These are phyloP conservation scores for Bombus polaris DNA, from an alignment of 1,140 invertebrate genomes.

Conservation along the genomic window DNA sequence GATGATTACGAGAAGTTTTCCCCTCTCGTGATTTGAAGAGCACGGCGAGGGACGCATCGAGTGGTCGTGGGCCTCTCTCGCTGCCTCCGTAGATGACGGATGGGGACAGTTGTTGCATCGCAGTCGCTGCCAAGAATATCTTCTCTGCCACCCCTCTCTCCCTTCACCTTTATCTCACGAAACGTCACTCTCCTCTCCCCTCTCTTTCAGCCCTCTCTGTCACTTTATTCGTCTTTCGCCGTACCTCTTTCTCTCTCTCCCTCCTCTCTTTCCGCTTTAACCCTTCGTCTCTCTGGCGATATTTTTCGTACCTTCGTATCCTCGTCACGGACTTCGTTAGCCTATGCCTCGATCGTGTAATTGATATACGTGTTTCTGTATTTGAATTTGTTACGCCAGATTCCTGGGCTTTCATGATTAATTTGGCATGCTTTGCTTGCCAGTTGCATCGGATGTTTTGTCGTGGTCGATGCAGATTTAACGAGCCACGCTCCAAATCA, in stretches of 20 bases:
- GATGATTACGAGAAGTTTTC: slow-evolving; percentile 53
- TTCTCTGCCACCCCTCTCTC: slow-evolving; percentile 30
- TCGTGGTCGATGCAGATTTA: not conserved
- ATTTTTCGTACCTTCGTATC: slow-evolving; percentile 54
- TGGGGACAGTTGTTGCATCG: slow-evolving; percentile 71
- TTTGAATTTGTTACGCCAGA: not conserved
- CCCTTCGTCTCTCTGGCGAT: not conserved
- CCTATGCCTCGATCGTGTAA: slow-evolving; percentile 22
- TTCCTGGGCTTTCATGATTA: not conserved
- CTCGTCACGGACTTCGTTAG: slow-evolving; percentile 42
- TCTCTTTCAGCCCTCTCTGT: slow-evolving; percentile 15
- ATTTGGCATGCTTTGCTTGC: not conserved
- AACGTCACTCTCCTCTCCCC: slow-evolving; percentile 47
- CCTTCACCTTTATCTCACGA: slow-evolving; percentile 55
- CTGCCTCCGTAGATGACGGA: slow-evolving; percentile 65
- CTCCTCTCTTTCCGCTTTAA: not conserved
- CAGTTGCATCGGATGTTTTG: not conserved
- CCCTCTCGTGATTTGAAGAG: slow-evolving; percentile 10
- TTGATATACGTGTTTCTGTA: slow-evolving; percentile 23
- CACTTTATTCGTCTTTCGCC: not conserved
- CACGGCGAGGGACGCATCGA: slow-evolving; percentile 22
- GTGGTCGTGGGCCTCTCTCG: slow-evolving; percentile 54
- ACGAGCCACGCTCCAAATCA: not conserved
- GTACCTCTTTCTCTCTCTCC: not conserved
- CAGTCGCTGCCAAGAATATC: slow-evolving; percentile 69